These are phyloP conservation scores for Chironomus tepperi DNA, from an alignment of 1,140 invertebrate genomes.

Conservation along the genomic window DNA sequence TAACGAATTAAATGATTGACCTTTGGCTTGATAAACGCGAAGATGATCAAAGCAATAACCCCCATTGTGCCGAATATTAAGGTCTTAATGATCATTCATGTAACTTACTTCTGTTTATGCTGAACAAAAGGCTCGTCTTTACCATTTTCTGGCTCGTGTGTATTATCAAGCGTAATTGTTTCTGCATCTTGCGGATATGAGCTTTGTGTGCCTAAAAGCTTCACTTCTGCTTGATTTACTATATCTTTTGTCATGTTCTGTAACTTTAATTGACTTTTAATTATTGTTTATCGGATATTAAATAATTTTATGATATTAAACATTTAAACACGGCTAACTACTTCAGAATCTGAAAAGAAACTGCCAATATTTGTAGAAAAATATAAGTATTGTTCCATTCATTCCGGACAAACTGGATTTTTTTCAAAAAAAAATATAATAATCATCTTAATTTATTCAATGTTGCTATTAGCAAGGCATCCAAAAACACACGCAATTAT, in stretches of 20 bases:
- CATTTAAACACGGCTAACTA: too few species aligned
- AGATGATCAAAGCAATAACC: too few species aligned
- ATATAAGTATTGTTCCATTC: background rate
- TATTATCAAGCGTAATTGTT: background rate
- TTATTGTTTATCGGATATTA: background rate
- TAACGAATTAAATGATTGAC: background rate
- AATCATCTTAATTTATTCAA: too few species aligned
- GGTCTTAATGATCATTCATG: too few species aligned
- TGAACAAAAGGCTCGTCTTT: too few species aligned
- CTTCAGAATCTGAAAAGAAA: background rate
- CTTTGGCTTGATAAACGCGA: background rate
- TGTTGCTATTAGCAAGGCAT: too few species aligned
- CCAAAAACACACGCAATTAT: too few species aligned
- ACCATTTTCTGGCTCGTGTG: too few species aligned
- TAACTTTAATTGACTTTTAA: background rate
- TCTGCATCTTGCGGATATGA: background rate
- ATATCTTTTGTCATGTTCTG: background rate
- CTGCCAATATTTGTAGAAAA: background rate
- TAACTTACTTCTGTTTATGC: too few species aligned
- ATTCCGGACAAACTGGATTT: slow-evolving; percentile 18
- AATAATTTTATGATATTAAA: too few species aligned
- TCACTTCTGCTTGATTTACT: background rate
- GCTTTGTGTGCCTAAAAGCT: background rate
- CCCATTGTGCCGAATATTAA: too few species aligned
- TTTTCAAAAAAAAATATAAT: background rate